Base-by-base conservation (phyloP, 2,113 vertebrate species). In the Origma solitaria region DNA sequence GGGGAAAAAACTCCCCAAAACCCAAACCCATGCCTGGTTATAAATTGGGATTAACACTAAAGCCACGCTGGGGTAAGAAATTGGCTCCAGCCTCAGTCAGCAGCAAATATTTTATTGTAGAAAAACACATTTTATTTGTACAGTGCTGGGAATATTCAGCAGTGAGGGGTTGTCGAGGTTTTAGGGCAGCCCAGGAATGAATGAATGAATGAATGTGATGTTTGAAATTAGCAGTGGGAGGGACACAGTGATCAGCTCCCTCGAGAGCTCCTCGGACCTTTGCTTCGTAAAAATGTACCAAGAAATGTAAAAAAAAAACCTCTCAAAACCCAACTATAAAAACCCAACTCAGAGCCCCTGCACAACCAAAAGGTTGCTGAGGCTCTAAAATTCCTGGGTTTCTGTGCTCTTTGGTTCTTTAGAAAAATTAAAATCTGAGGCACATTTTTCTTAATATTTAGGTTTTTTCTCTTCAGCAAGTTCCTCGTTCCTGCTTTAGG, bases 31-130 rank as follows among this genome's bases (percentile, higher is more conserved):
- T 0, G 13, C 17, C 53, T 33, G 37, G 28, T 12, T 15, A 2
- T 12, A 28, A 77, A 3, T 7, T 2, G 3, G 38, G 64, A 42
- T 70, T 58, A 47, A 35, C 27, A 4, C 22, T 15, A 11, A 80
- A 82, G 37, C 57, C 23, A 0, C 6, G 11, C 4, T 7, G 12
- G 16, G 45, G 12, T 57, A 97, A 96, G 38, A 58, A 96, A 85
- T 25, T 0, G 0, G 81, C 91, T 82, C 51, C 92, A 85, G 23
- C 27, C 66, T 89, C 61, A 40, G 33, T 54, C 38, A 51, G 24
- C 37, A 16, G 45, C 11, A 82, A 93, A 20, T 42, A 22, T 25
- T 97, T 96, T 97, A 95, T 96, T 97, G 75, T 50, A 40, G 3
- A 89, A 89, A 87, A 88, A 72, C 38, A 66, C 13, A 44, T 35